Evolutionary conservation across 2,113 vertebrate species (phyloP).

Genomic region (Cricetomys ansorgei): DNA sequence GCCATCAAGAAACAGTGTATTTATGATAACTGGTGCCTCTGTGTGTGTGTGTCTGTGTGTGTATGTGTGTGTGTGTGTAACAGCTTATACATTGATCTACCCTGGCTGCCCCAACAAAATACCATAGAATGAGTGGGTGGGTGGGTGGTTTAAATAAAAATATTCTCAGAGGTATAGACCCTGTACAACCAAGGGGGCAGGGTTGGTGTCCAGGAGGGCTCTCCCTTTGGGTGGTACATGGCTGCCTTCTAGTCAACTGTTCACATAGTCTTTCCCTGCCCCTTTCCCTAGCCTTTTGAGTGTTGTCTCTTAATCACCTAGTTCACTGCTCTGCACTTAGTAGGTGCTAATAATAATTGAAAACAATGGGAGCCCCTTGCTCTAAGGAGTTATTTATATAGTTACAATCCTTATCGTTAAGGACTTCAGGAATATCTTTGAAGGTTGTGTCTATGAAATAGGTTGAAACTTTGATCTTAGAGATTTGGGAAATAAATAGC

Average conservation of each 20-base stretch:
- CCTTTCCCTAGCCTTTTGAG: not conserved
- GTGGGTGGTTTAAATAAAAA: not conserved
- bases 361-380: not conserved
- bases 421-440: not conserved
- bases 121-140: not conserved
- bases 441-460: not conserved
- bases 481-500: conserved; percentile 9
- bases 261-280: not conserved
- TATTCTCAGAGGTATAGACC: not conserved
- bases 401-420: not conserved
- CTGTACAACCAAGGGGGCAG: not conserved
- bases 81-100: not conserved
- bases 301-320: not conserved
- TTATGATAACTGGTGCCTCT: not conserved
- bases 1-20: not conserved
- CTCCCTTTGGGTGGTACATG: not conserved
- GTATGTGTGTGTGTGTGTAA: not conserved
- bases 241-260: not conserved
- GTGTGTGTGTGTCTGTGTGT: not conserved
- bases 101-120: not conserved
- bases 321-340: not conserved
- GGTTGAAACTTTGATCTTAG: conserved; percentile 17
- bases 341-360: not conserved
- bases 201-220: not conserved
- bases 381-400: not conserved